Percentiles rank a stretch among this genome's conserved stretches.
Evolutionary conservation across 2,113 vertebrate genomes (phyloP).

Genomic region (Hippoglossus stenolepis): DNA sequence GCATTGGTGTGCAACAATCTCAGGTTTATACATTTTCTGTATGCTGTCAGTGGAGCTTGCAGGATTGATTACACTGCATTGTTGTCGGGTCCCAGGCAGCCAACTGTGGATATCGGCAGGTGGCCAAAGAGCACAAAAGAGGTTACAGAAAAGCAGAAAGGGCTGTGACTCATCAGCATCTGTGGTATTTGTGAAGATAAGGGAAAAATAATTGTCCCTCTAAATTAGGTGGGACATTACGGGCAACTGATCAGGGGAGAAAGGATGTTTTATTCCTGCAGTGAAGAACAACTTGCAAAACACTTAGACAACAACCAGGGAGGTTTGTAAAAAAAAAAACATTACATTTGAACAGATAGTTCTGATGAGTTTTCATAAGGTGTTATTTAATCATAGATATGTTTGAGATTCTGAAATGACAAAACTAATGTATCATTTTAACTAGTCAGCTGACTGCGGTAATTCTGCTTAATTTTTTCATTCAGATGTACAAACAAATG

Average conservation of each 20-base stretch:
- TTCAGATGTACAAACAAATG: too few species aligned
- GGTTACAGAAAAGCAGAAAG: not conserved
- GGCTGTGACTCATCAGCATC: constrained; percentile 16
- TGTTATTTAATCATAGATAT: not conserved
- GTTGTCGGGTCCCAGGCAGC: constrained; percentile 30
- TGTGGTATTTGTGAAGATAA: constrained; percentile 6
- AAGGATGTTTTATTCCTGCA: not conserved
- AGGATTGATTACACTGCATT: constrained; percentile 46
- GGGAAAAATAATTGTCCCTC: constrained; percentile 6
- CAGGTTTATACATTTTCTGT: not conserved
- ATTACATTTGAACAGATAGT: not conserved
- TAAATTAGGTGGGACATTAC: constrained; percentile 6
- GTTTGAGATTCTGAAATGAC: not conserved
- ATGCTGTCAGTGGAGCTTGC: constrained; percentile 12
- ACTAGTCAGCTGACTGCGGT: not conserved
- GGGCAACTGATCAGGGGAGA: not conserved
- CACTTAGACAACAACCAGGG: not conserved
- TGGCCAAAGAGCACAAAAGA: not conserved
- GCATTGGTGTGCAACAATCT: not conserved
- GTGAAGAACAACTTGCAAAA: not conserved
- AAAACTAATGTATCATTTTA: not conserved
- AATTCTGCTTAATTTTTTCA: too few species aligned
- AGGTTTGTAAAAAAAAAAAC: not conserved
- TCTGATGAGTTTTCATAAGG: not conserved
- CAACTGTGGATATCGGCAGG: constrained; percentile 12